Evolutionary conservation across 2,113 vertebrate species (phyloP).

Genomic region (Carassius carassius): DNA sequence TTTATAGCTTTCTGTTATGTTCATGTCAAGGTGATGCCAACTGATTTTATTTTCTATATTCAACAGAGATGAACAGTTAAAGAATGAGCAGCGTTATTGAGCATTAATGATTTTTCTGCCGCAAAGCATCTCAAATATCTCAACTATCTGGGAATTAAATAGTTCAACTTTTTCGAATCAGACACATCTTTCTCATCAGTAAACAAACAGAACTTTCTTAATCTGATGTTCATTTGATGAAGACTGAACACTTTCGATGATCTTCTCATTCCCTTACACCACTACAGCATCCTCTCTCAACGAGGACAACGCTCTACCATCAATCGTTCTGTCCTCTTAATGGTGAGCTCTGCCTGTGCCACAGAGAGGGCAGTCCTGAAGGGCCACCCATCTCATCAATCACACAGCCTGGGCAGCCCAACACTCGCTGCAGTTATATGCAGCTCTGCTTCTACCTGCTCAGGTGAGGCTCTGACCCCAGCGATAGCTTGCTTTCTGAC

Average conservation of each 20-base stretch:
- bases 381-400: slow-evolving; percentile 75
- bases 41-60: slow-evolving; percentile 11
- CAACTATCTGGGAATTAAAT: slow-evolving; percentile 5
- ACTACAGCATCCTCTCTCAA: background rate
- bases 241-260: background rate
- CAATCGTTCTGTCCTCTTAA: slow-evolving; percentile 80
- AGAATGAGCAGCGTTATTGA: slow-evolving; percentile 83
- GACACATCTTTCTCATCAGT: background rate
- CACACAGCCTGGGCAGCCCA: slow-evolving; percentile 57
- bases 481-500: slow-evolving; percentile 24
- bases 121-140: slow-evolving; percentile 48
- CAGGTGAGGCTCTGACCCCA: slow-evolving; percentile 57
- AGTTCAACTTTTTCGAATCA: background rate
- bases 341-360: slow-evolving; percentile 74
- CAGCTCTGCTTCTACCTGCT: slow-evolving; percentile 56
- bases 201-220: background rate
- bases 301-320: slow-evolving; percentile 72
- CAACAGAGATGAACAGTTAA: slow-evolving; percentile 87
- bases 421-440: background rate
- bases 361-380: slow-evolving; percentile 74
- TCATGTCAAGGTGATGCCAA: background rate
- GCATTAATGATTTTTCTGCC: slow-evolving; percentile 79
- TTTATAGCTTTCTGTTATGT: background rate
- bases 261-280: background rate
- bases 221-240: background rate